These are phyloP conservation scores for Drosophila rellima DNA, from an alignment of 2,888 invertebrate species.

Conservation along the genomic window DNA sequence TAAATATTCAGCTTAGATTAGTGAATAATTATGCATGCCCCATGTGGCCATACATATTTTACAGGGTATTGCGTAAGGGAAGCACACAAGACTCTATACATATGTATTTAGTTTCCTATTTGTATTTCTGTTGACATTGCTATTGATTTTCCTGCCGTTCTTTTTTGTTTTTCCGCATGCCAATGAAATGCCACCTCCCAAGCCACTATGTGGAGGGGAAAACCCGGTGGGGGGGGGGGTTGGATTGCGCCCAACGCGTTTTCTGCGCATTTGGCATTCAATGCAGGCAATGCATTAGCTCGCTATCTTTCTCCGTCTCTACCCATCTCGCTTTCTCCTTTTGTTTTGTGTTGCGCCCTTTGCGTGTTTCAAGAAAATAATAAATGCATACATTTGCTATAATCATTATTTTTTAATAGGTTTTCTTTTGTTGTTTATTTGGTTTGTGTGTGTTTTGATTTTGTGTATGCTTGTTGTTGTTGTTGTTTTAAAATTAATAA, in stretches of 20 bases:
- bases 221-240: neutral
- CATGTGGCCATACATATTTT: neutral
- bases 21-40: neutral
- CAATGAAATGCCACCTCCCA: neutral
- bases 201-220: neutral
- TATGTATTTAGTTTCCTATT: neutral
- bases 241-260: slow-evolving; percentile 56
- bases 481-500: slow-evolving; percentile 30
- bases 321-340: neutral
- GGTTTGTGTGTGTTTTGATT: slow-evolving; percentile 28
- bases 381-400: slow-evolving; percentile 14
- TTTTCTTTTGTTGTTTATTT: slow-evolving; percentile 11
- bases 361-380: slow-evolving; percentile 28
- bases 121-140: slow-evolving; percentile 26
- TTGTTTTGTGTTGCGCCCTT: slow-evolving; percentile 5
- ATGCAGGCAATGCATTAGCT: slow-evolving; percentile 33
- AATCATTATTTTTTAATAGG: slow-evolving; percentile 21
- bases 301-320: neutral
- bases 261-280: slow-evolving; percentile 72
- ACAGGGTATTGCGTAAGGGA: slow-evolving; percentile 12
- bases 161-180: slow-evolving; percentile 44
- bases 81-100: neutral
- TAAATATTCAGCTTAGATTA: neutral
- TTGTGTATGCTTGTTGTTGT: slow-evolving; percentile 35
- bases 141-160: slow-evolving; percentile 45